phyloP scores from a whole-genome alignment of 2,113 vertebrate species.

The Oreochromis spilurus region DNA sequence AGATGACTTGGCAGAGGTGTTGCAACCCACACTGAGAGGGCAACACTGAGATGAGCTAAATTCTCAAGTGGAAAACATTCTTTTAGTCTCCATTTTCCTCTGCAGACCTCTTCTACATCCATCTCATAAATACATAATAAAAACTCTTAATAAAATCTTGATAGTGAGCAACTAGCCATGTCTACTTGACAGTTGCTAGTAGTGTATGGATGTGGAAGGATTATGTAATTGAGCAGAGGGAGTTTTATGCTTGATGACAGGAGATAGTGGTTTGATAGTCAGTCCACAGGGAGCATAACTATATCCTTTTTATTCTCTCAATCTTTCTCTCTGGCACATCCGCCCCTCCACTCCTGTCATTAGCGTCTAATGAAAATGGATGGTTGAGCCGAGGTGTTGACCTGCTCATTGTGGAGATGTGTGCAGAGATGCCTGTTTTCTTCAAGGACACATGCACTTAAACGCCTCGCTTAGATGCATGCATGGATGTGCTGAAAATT shows the following conservation, averaged over 20 bases:
- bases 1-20: conserved; percentile 51
- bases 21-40: conserved; percentile 18
- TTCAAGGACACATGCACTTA: not conserved
- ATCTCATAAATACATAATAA: not conserved
- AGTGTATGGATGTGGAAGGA: conserved; percentile 7
- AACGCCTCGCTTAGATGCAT: not conserved
- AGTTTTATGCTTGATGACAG: conserved; percentile 34
- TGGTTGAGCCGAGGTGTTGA: conserved; percentile 45
- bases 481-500: not conserved
- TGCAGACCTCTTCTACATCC: not conserved
- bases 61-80: conserved; percentile 25
- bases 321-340: not conserved
- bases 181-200: not conserved
- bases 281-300: conserved; percentile 37
- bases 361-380: conserved; percentile 59
- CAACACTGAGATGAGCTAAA: conserved; percentile 2
- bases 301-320: conserved; percentile 21
- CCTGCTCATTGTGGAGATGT: conserved; percentile 23
- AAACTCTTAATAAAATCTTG: not conserved
- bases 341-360: conserved; percentile 26
- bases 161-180: not conserved
- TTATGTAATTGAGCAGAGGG: conserved; percentile 47
- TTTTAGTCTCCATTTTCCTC: not conserved
- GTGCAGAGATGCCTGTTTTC: conserved; percentile 1
- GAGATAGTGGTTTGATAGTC: conserved; percentile 34